Percentiles rank a stretch among this genome's conserved stretches.
Evolutionary conservation across 2,888 invertebrate genomes (phyloP).

Genomic region (Pterostichus niger): DNA sequence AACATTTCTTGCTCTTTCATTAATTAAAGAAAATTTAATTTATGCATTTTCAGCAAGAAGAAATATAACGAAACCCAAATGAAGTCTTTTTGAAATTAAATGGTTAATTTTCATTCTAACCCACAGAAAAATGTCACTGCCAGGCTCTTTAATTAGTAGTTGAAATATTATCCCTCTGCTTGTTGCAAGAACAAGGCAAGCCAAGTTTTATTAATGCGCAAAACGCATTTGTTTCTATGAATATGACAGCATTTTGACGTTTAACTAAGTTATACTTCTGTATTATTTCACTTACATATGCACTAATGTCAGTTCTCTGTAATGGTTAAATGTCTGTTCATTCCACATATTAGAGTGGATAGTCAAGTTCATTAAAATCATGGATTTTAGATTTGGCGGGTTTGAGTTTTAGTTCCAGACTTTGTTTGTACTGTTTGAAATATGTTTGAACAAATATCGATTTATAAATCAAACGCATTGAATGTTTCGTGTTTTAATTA

Average conservation of each 20-base stretch:
- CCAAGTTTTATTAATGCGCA: constrained; percentile 22
- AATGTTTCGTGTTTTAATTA: too few species aligned
- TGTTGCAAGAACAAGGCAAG: neutral
- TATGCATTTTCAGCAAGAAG: constrained; percentile 48
- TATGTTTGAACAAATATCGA: too few species aligned
- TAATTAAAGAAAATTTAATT: constrained; percentile 46
- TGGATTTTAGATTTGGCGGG: too few species aligned
- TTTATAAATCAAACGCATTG: too few species aligned
- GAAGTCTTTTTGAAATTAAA: constrained; percentile 39
- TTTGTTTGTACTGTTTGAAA: too few species aligned
- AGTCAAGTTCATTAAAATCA: too few species aligned
- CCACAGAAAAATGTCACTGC: constrained; percentile 48
- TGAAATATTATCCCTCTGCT: constrained; percentile 23
- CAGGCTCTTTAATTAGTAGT: constrained; percentile 48
- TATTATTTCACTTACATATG: neutral
- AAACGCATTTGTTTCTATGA: constrained; percentile 35
- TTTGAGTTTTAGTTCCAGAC: too few species aligned
- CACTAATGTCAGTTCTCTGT: neutral
- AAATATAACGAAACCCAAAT: constrained; percentile 43
- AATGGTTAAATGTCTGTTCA: neutral
- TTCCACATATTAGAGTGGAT: too few species aligned
- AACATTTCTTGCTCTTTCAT: constrained; percentile 19
- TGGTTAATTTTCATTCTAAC: constrained; percentile 48
- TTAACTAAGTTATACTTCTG: constrained; percentile 28
- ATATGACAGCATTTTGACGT: constrained; percentile 29